Evolutionary conservation across 1,140 invertebrate species (phyloP), one percentile per base, ranked within the genome.

Genomic region (Hypothenemus hampei): DNA sequence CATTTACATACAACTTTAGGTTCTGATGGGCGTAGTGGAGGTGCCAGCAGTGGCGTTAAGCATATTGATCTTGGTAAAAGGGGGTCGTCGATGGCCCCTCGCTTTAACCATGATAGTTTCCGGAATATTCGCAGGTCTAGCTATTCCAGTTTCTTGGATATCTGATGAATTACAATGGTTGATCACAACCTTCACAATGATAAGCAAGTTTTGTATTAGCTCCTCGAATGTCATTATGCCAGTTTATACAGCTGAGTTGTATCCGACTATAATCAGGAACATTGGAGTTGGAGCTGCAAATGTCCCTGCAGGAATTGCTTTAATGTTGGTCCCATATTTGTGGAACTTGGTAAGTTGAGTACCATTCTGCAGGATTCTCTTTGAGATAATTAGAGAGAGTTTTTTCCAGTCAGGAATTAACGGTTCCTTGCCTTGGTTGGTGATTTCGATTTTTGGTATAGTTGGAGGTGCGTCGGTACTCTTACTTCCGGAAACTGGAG

Each of bases 191-290:
- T 64, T 75, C 5, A 72, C 72, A 10, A 76, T 76, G 73, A 57
- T 68, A 41, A 77, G 73, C 21, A 85, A 85, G 70, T 84, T 86
- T 61, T 78, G 81, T 3, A 82, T 85, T 20, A 81, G 81, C 26
- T 77, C 81, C 2, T 81, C 82, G 1, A 86, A 87, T 61, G 84
- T 83, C 57, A 80, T 86, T 49, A 74, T 86, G 72, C 84, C 84
- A 0, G 83, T 86, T 7, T 87, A 81, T 61, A 86, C 84, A 2
- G 84, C 84, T 1, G 84, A 87, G 68, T 68, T 86, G 3, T 87
- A 85, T 72, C 84, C 84, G 1, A 87, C 84, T 2, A 74, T 82
- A 33, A 81, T 87, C 58, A 76, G 84, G 46, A 87, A 87, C 65
- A 73, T 86, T 31, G 84, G 84, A 7, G 83, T 86, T 6, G 84